Base-by-base conservation (phyloP, 2,888 invertebrate genomes). In the Sinotaia quadrata region DNA sequence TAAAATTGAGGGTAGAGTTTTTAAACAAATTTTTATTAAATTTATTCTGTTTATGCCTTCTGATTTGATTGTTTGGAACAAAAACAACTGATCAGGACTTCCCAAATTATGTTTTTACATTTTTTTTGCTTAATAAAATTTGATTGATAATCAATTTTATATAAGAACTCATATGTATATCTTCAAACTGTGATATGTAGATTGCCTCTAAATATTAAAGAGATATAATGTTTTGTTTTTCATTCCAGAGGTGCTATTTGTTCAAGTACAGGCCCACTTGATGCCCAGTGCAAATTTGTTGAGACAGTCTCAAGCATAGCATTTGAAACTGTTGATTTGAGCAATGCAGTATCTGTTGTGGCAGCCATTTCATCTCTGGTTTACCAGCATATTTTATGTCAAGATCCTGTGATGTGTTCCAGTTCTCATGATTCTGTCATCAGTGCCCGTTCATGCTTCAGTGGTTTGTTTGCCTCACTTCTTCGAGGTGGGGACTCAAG, bases 211-310 rank as follows among this genome's bases (percentile, higher is more conserved):
- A n/a, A n/a, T n/a, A n/a, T n/a, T n/a, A n/a, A n/a, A n/a, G n/a
- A n/a, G n/a, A n/a, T n/a, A n/a, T n/a, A n/a, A n/a, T n/a, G n/a
- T n/a, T n/a, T n/a, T n/a, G n/a, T n/a, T n/a, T n/a, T 67, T 52
- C 41, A 60, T 80, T 79, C 90, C 92, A 81, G 91, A 56, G 89
- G 88, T 36, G 84, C 89, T 36, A 87, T 89, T 69, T 81, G 86
- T 31, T 79, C 83, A 60, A 81, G 87, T 34, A 82, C 86, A 33
- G 89, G 89, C 73, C 93, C 94, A 71, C 88, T 95, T 81, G 92
- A 94, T 91, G 92, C 94, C 63, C 92, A 94, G 84, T 93, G 92
- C 84, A 92, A 92, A 83, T 90, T 94, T 68, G 89, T 94, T 33
- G 92, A 92, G 60, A 91, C 92, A 58, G 87, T 94, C 72, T 88